Conservation (phyloP, 92 coral and sea anemone genomes). For the Diadumene lineata region DNA sequence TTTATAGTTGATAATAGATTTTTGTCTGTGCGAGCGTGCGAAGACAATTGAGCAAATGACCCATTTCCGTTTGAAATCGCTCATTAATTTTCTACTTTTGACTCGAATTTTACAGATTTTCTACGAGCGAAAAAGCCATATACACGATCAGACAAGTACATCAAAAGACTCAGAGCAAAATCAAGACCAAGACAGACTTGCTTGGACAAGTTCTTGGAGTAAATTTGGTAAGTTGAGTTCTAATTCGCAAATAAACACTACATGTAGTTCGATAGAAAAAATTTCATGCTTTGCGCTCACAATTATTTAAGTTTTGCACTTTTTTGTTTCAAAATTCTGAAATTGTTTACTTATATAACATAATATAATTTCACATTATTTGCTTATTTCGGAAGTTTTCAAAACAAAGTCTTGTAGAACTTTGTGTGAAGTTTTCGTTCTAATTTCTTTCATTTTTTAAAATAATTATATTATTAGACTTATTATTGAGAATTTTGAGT, state of each 20-base stretch:
- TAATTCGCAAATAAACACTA: background rate
- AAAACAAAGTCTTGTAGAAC: too few species aligned
- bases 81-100: background rate
- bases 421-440: too few species aligned
- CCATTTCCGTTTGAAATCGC: background rate
- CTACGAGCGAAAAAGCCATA: conserved; percentile 30
- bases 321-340: too few species aligned
- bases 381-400: too few species aligned
- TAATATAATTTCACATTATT: too few species aligned
- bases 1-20: background rate
- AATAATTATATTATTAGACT: too few species aligned
- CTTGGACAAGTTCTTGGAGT: conserved; percentile 44
- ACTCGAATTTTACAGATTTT: conserved; percentile 16
- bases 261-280: background rate
- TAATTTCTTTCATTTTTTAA: too few species aligned
- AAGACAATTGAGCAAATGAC: background rate
- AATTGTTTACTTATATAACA: background rate
- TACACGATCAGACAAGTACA: conserved; percentile 8
- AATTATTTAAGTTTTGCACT: background rate
- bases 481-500: too few species aligned
- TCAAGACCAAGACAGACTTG: conserved; percentile 28
- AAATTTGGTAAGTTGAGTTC: conserved; percentile 4
- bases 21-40: background rate
- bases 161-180: background rate
- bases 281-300: background rate